Evolutionary conservation across 2,113 vertebrate species (phyloP).

Genomic region (Ariopsis seemanni): DNA sequence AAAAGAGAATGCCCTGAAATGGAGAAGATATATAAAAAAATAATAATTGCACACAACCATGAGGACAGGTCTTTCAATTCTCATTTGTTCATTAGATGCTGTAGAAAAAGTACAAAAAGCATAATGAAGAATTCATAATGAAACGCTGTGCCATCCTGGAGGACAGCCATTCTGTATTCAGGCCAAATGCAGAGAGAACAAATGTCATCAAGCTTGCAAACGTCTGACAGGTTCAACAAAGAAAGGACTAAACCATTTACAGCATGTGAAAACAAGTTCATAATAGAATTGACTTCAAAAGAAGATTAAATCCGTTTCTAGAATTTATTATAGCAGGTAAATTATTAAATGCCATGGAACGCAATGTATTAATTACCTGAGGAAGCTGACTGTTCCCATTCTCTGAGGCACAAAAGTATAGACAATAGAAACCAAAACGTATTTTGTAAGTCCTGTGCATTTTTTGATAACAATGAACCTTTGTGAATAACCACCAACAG

Average conservation of each 20-base stretch:
- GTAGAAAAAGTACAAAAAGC: neutral
- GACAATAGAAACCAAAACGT: neutral
- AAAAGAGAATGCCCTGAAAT: slow-evolving; percentile 80
- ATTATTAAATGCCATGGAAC: slow-evolving; percentile 3
- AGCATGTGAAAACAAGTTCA: neutral
- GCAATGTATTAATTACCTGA: slow-evolving; percentile 9
- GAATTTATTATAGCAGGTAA: neutral
- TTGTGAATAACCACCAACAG: neutral
- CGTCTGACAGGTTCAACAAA: slow-evolving; percentile 12
- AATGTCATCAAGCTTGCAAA: neutral
- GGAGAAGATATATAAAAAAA: neutral
- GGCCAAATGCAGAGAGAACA: slow-evolving; percentile 9
- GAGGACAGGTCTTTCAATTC: neutral
- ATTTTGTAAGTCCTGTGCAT: neutral
- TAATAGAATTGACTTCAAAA: neutral
- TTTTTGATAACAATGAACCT: slow-evolving; percentile 4
- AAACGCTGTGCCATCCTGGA: neutral
- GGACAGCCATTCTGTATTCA: slow-evolving; percentile 12
- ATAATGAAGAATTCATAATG: slow-evolving; percentile 2
- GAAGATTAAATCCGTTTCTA: neutral
- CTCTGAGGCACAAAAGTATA: slow-evolving; percentile 2
- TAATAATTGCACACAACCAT: neutral
- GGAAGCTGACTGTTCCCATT: neutral
- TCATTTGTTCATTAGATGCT: neutral
- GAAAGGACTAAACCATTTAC: slow-evolving; percentile 29